Conservation (phyloP, 1,140 invertebrate genomes). For the Stegodyphus mimosarum region DNA sequence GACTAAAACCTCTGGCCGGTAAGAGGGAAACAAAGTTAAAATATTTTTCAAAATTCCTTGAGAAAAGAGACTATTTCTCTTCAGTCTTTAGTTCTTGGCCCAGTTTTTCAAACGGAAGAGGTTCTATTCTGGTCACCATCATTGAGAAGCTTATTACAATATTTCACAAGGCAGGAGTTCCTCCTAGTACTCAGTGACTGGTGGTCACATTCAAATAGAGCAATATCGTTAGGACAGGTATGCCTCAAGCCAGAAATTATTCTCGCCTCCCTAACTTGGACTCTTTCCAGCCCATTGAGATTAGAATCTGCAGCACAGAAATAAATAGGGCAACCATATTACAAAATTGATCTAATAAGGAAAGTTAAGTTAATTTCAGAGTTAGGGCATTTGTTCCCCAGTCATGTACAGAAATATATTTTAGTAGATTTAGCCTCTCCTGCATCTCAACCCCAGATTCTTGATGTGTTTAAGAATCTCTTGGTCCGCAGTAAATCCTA, state of each 20-base stretch:
- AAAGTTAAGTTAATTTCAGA: conserved; percentile 3
- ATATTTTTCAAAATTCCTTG: not conserved
- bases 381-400: not conserved
- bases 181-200: not conserved
- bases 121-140: not conserved
- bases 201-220: not conserved
- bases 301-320: not conserved
- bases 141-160: not conserved
- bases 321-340: not conserved
- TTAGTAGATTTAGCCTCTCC: not conserved
- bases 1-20: too few species aligned
- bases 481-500: not conserved
- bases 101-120: not conserved
- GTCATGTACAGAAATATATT: not conserved
- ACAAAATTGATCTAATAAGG: not conserved
- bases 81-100: not conserved
- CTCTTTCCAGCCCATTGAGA: not conserved
- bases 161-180: not conserved
- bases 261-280: not conserved
- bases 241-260: not conserved
- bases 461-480: conserved; percentile 6
- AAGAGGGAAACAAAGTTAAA: too few species aligned
- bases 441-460: too few species aligned
- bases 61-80: not conserved
- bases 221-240: not conserved